phyloP scores from a whole-genome alignment of 2,797 vertebrate genomes.

The Cossypha dichroa region DNA sequence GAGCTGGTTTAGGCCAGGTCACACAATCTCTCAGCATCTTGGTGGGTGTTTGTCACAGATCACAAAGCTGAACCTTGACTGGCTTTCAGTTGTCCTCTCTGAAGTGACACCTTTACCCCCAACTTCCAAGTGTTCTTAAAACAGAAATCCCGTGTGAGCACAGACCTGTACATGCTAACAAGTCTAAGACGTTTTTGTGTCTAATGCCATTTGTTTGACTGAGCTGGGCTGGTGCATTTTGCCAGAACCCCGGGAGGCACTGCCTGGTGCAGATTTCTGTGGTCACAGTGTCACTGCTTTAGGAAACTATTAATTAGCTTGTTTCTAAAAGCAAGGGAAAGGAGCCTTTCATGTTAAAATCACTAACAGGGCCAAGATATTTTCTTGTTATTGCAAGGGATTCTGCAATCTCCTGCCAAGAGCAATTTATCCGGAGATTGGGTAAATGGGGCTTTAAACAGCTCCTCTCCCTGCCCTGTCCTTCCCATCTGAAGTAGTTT shows the following conservation, averaged over 20 bases:
- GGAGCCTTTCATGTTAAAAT: not conserved
- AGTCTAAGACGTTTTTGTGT: rapidly evolving
- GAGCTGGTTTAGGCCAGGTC: not conserved
- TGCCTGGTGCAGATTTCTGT: not conserved
- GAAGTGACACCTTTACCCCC: not conserved
- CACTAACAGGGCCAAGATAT: not conserved
- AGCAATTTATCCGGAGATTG: not conserved
- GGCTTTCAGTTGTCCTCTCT: not conserved
- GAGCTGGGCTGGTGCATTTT: not conserved
- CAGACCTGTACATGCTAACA: not conserved
- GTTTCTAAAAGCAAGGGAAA: not conserved
- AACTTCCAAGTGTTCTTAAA: not conserved
- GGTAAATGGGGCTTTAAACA: not conserved
- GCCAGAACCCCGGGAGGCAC: not conserved
- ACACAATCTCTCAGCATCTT: not conserved
- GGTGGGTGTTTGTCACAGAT: not conserved
- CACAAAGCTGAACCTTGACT: not conserved
- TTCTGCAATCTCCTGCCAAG: constrained; percentile 32
- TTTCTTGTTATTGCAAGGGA: constrained; percentile 8
- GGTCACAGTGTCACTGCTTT: not conserved
- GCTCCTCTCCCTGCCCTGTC: not conserved
- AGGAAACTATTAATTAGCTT: constrained; percentile 9
- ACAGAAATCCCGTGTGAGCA: not conserved
- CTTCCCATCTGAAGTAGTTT: not conserved
- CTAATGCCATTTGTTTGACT: not conserved